Evolutionary conservation across 2,113 vertebrate species (phyloP).

Genomic region (Paradoxurus hermaphroditus): DNA sequence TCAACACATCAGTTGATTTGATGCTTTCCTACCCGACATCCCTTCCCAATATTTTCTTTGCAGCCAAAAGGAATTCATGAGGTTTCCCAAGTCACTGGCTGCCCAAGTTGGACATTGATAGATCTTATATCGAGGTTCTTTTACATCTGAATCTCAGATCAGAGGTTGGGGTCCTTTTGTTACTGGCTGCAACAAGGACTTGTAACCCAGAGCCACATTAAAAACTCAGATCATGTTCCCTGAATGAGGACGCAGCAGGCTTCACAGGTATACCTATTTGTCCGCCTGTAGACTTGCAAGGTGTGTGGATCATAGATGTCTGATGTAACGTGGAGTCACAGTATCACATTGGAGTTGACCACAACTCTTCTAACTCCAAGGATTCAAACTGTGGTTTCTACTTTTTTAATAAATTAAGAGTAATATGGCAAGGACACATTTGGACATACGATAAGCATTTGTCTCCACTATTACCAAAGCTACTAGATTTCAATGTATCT

Average conservation of each 20-base stretch:
- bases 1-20: background rate
- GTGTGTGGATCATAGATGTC: background rate
- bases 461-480: background rate
- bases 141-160: background rate
- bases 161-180: background rate
- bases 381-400: background rate
- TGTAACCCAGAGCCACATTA: background rate
- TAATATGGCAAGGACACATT: background rate
- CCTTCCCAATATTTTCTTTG: background rate
- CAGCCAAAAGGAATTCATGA: background rate
- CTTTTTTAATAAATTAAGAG: slow-evolving; percentile 2
- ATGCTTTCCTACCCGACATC: background rate
- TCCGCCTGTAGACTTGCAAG: background rate
- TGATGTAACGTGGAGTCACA: background rate
- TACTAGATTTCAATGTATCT: background rate
- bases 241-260: background rate
- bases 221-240: background rate
- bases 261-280: background rate
- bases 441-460: background rate
- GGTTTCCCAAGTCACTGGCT: background rate
- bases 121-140: background rate
- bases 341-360: background rate
- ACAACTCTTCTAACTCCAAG: background rate
- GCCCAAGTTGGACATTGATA: background rate
- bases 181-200: background rate